Evolutionary conservation across 1,140 invertebrate species (phyloP), one percentile per base, ranked within the genome.

Genomic region (Prorops nasuta): DNA sequence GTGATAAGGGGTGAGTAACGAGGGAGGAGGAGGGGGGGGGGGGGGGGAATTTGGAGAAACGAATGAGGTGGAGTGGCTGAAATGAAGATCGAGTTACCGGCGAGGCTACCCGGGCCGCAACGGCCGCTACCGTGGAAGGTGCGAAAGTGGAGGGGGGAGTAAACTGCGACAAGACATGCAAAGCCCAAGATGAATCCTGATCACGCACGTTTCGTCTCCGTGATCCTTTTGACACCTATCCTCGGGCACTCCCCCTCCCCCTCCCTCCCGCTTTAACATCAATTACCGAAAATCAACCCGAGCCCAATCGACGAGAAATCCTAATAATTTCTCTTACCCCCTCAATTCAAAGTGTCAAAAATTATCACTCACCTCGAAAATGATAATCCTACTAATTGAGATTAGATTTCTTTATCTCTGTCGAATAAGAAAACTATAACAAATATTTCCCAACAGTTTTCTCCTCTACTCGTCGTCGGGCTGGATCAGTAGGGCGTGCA

Each of bases 131-230:
- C 46, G 53, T 53, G 43, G 44, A 45, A 59, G 51, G 51, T 49
- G 58, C 58, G 55, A 61, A 57, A 43, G 37, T 7, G 44, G 51
- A 43, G 28, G 39, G 50, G 51, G 53, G 36, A 42, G 57, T 47
- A 70, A 73, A 73, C 61, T 70, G 68, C 64, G 68, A 73, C 71
- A 67, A 49, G 67, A 73, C 72, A 74, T 69, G 71, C 69, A 45
- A 74, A 51, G 60, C 56, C 44, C 53, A 64, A 64, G 59, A 74
- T 74, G 66, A 74, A 74, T 68, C 67, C 51, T 55, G 65, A 72
- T 70, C 71, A 76, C 71, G 71, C 73, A 73, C 63, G 51, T 17
- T 47, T 10, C 15, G 21, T 38, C 47, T 16, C 31, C 32, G n/a
- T n/a, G n/a, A n/a, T n/a, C n/a, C n/a, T n/a, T n/a, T n/a, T n/a